Percentiles rank a stretch among this genome's conserved stretches.
Evolutionary conservation across 2,888 invertebrate genomes (phyloP).

Genomic region (Pediacus dermestoides): DNA sequence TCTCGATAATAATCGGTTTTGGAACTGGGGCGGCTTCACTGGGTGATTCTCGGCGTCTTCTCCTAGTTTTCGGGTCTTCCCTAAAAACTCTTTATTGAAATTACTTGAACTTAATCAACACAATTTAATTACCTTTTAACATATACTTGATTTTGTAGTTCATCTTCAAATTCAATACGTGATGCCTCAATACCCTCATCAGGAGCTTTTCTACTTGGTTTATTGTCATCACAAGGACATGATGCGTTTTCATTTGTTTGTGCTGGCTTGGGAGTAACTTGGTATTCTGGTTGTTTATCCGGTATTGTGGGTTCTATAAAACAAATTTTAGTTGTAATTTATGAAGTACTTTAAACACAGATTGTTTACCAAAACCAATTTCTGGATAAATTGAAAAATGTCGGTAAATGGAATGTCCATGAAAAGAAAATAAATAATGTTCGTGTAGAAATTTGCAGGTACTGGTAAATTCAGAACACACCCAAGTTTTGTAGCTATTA

Average conservation of each 20-base stretch:
- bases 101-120: constrained; percentile 8
- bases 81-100: constrained; percentile 16
- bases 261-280: constrained; percentile 16
- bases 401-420: too few species aligned
- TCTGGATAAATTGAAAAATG: too few species aligned
- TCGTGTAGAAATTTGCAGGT: too few species aligned
- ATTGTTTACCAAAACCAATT: too few species aligned
- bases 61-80: constrained; percentile 17
- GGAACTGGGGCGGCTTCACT: too few species aligned
- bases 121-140: constrained; percentile 51
- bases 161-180: constrained; percentile 73
- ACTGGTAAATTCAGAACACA: too few species aligned
- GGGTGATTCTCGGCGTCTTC: too few species aligned
- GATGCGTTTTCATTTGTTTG: constrained; percentile 25
- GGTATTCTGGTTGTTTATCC: constrained; percentile 16
- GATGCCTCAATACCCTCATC: constrained; percentile 59
- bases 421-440: too few species aligned
- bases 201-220: constrained; percentile 20
- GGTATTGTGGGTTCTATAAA: too few species aligned
- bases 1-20: constrained; percentile 25
- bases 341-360: too few species aligned
- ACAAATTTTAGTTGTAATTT: too few species aligned
- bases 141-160: constrained; percentile 73
- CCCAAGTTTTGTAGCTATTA: too few species aligned
- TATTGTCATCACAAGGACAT: constrained; percentile 26